Evolutionary conservation across 1,140 invertebrate species (phyloP).

Genomic region (Drosophila tsacasi): DNA sequence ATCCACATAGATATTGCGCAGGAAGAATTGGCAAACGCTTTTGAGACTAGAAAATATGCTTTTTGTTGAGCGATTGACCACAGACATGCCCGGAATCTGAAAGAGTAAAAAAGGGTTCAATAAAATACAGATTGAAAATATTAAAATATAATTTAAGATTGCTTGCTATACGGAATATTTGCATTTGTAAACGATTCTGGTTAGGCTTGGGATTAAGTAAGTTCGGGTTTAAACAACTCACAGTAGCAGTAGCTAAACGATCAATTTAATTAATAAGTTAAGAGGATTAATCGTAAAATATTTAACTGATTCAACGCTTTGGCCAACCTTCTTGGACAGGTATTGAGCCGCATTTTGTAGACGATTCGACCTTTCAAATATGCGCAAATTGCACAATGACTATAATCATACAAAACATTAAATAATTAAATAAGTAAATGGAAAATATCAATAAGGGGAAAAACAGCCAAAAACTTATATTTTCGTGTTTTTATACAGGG

Average conservation of each 20-base stretch:
- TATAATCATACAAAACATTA: slow-evolving; percentile 63
- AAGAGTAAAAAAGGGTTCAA: neutral
- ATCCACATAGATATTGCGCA: slow-evolving; percentile 89
- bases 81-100: slow-evolving; percentile 88
- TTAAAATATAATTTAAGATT: neutral
- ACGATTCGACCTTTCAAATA: slow-evolving; percentile 72
- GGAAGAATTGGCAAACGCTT: slow-evolving; percentile 87
- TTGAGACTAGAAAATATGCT: slow-evolving; percentile 88
- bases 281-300: slow-evolving; percentile 47
- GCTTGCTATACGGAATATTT: slow-evolving; percentile 4
- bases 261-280: slow-evolving; percentile 23
- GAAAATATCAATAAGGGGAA: neutral
- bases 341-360: slow-evolving; percentile 76
- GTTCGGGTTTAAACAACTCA: slow-evolving; percentile 24
- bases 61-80: slow-evolving; percentile 88
- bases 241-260: slow-evolving; percentile 18
- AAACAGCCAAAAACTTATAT: neutral
- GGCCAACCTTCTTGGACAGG: slow-evolving; percentile 81
- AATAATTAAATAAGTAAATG: slow-evolving; percentile 35
- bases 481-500: neutral
- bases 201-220: slow-evolving; percentile 31
- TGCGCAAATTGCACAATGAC: slow-evolving; percentile 67
- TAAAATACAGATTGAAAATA: neutral
- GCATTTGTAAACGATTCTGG: slow-evolving; percentile 2
- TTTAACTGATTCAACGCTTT: slow-evolving; percentile 56